Base-by-base conservation (phyloP, 2,888 invertebrate species). In the Eupithecia subfuscata region DNA sequence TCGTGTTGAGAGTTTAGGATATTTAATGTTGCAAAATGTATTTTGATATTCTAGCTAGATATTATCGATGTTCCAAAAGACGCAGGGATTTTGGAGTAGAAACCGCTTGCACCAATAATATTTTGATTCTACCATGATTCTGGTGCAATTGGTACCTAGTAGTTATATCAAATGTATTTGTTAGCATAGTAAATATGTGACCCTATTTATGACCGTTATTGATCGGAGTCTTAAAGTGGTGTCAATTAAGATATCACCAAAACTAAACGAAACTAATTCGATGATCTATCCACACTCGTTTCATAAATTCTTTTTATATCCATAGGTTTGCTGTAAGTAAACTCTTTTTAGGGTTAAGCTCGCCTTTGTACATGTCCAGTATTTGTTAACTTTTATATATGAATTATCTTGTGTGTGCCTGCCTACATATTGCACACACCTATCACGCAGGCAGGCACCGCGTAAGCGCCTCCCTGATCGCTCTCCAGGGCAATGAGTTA, bases 71-170 rank as follows among this genome's bases (percentile, higher is more conserved):
- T 73, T 73, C 70, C 63, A 76, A 69, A 73, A 16, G 34, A 75
- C 34, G 73, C 77, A 73, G 77, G 77, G 73, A 77, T 75, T 72
- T 75, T 70, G 37, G 25, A 70, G 56, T 73, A 69, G 30, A 48
- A 48, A 69, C 48, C 73, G 25, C 34, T 64, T 69, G 69, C 63
- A 73, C 64, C 69, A 64, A 67, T 11, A n/a, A 34, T 25, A 34
- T 60, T 56, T 25, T 25, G 12, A 43, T 67, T 40, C 34, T 67
- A 68, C 64, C 16, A 18, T 40, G 14, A 56, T 2, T 68, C 56
- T 68, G 72, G 56, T 68, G 67, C 72, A 68, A 25, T 30, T 68
- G 67, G 40, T 16, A n/a, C n/a, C n/a, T n/a, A 45, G 22, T 71
- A 71, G 52, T 56, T 34, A 67, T 68, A 73, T 30, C n/a, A 25